Evolutionary conservation across 2,797 vertebrate species (phyloP), one percentile per base, ranked within the genome.

Genomic region (Myripristis jacobus): DNA sequence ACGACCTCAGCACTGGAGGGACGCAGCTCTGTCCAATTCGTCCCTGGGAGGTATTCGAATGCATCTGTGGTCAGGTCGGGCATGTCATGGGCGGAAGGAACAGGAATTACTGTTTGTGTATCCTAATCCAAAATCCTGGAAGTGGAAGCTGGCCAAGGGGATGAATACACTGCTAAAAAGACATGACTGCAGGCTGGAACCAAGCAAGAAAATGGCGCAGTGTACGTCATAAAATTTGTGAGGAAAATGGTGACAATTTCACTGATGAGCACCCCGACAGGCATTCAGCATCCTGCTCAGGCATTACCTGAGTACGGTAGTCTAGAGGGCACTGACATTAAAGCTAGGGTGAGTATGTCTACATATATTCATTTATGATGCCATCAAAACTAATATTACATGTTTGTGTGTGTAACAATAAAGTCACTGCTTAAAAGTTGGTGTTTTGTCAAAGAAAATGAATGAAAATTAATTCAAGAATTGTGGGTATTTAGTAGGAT

Each of bases 191-290:
- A 66, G 73, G 7, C 46, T 86, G 38, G 61, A 73, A 15, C 36
- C 75, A 16, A 66, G 21, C 6, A 79, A 73, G 58, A 79, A 50
- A 24, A 83, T 81, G 61, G 55, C 83, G 75, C 46, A 79, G 77
- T 53, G 71, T 80, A 6, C 74, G 84, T 2, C n/a, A n/a, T n/a
- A 75, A 81, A 43, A 81, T 79, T 36, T 87, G 64, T 73, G 70
- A 81, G 34, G 73, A 77, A 25, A 47, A 66, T 19, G 66, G 65
- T 4, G 56, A 80, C 7, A 34, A 41, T 15, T 80, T 80, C 9
- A 46, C 2, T 7, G 57, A 68, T 1, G 67, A 75, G 41, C 27
- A 9, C 19, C 19, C 51, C n/a, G 60, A 29, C 25, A 57, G 27
- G 10, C 66, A 41, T 66, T 22, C 66, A 77, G 60, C 60, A 64